Conservation (phyloP, 2,888 invertebrate genomes). For the Bellardia pandia region DNA sequence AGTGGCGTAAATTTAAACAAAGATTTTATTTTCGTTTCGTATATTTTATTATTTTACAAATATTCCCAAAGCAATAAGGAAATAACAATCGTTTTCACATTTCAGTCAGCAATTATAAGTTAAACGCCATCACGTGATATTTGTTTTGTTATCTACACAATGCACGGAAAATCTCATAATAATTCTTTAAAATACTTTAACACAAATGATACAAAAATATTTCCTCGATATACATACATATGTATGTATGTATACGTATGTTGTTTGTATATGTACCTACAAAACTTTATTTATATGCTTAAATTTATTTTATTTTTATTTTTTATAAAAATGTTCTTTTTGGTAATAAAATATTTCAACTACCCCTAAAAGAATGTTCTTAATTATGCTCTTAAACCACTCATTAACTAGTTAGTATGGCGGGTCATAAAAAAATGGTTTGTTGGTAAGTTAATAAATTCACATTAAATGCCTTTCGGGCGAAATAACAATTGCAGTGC, state of each 20-base stretch:
- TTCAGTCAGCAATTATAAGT: background rate
- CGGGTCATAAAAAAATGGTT: slow-evolving; percentile 18
- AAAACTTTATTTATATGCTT: background rate
- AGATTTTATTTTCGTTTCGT: too few species aligned
- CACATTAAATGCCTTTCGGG: background rate
- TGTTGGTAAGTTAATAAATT: slow-evolving; percentile 28
- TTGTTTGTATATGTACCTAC: background rate
- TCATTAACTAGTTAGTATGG: slow-evolving; percentile 30
- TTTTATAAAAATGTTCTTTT: background rate
- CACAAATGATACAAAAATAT: slow-evolving; percentile 20
- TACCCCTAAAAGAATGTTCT: slow-evolving; percentile 19
- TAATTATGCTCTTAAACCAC: slow-evolving; percentile 46
- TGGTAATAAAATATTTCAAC: slow-evolving; percentile 26
- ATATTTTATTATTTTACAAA: too few species aligned
- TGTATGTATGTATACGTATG: too few species aligned
- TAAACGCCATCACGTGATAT: slow-evolving; percentile 39
- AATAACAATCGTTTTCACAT: slow-evolving; percentile 10
- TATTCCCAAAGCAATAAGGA: background rate
- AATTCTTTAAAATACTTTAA: background rate
- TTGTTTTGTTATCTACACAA: background rate
- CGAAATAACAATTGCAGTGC: slow-evolving; percentile 9
- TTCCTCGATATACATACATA: slow-evolving; percentile 23
- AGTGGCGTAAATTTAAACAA: too few species aligned
- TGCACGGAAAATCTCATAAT: slow-evolving; percentile 1
- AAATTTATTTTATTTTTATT: background rate